These are phyloP conservation scores for Barypeithes pellucidus DNA, from an alignment of 2,888 invertebrate species.

Conservation along the genomic window DNA sequence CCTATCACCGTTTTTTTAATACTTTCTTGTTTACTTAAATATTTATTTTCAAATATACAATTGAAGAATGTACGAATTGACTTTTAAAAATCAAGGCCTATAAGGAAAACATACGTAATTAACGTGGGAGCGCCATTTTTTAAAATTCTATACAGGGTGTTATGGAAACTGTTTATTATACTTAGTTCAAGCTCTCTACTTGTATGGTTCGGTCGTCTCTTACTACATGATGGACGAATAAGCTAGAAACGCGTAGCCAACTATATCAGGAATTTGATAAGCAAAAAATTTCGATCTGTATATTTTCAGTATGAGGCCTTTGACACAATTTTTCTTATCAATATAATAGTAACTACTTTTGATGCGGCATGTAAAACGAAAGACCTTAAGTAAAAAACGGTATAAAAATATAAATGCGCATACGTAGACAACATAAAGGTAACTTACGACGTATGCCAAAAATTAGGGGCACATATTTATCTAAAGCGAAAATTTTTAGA, in stretches of 20 bases:
- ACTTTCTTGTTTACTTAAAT: constrained; percentile 39
- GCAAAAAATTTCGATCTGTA: not conserved
- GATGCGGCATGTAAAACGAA: constrained; percentile 4
- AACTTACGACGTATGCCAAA: not conserved
- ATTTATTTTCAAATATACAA: constrained; percentile 16
- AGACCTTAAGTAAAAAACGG: constrained; percentile 27
- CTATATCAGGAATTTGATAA: no score
- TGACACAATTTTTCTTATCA: not conserved
- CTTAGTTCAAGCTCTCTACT: no score
- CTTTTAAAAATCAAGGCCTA: not conserved
- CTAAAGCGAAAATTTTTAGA: constrained; percentile 3
- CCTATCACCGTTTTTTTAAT: constrained; percentile 49
- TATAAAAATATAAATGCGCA: constrained; percentile 35
- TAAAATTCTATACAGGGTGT: no score
- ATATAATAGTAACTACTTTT: not conserved
- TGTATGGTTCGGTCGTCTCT: no score
- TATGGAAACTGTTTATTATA: no score
- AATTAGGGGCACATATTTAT: not conserved
- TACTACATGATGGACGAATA: no score
- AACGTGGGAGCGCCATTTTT: not conserved
- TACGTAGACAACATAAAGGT: not conserved
- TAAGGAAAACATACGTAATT: not conserved
- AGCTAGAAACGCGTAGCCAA: no score
- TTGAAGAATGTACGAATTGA: constrained; percentile 10
- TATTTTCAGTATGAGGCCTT: not conserved